phyloP scores from a whole-genome alignment of 1,140 invertebrate species.

The Latrodectus geometricus region DNA sequence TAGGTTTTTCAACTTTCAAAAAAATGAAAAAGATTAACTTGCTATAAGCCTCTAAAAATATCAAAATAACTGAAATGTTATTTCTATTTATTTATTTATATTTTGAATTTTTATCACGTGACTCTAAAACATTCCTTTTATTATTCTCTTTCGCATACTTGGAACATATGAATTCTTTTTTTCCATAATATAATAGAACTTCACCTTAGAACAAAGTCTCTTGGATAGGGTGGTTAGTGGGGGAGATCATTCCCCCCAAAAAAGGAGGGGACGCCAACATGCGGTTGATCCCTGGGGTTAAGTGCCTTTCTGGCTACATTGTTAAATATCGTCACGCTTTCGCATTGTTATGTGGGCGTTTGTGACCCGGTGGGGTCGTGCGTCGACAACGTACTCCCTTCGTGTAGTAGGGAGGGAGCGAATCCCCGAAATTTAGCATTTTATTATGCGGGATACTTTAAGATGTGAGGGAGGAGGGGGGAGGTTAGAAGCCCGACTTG shows the following conservation, averaged over 20 bases:
- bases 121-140: too few species aligned
- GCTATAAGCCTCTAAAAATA: too few species aligned
- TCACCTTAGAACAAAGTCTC: too few species aligned
- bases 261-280: background rate
- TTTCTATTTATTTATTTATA: too few species aligned
- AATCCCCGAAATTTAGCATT: background rate
- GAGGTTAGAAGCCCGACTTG: constrained; percentile 1
- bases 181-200: too few species aligned
- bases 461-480: background rate
- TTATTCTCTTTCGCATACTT: too few species aligned
- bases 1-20: too few species aligned
- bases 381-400: constrained; percentile 12
- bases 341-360: constrained; percentile 49
- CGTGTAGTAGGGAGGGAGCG: background rate
- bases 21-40: too few species aligned
- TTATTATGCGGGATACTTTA: background rate
- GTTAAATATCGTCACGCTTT: constrained; percentile 52
- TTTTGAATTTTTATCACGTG: too few species aligned
- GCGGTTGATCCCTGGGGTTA: constrained; percentile 34
- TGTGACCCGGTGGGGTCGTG: background rate
- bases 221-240: too few species aligned
- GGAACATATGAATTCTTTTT: too few species aligned
- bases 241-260: constrained; percentile 2
- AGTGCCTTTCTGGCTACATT: constrained; percentile 42
- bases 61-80: too few species aligned